phyloP scores from a whole-genome alignment of 2,113 vertebrate species.

The Mellivora capensis region DNA sequence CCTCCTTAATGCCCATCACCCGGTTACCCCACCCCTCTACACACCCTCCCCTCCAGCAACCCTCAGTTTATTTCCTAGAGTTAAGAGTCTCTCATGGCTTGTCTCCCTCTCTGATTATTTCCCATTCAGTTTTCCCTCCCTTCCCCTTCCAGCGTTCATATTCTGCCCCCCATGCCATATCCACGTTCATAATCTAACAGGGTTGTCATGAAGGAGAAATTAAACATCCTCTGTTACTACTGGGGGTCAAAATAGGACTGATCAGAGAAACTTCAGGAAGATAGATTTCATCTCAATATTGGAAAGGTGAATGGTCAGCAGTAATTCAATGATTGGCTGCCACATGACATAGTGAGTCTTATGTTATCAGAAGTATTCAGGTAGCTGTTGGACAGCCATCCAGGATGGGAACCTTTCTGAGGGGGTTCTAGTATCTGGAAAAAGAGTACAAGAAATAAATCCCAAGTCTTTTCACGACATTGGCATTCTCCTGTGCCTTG shows the following conservation, averaged over 20 bases:
- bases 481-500: neutral
- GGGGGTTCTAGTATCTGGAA: neutral
- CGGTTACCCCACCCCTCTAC: too few species aligned
- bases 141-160: neutral
- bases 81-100: too few species aligned
- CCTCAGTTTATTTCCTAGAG: too few species aligned
- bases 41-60: too few species aligned
- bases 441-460: neutral
- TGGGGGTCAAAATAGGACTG: neutral
- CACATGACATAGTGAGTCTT: neutral
- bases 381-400: neutral
- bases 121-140: too few species aligned
- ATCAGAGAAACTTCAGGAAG: neutral
- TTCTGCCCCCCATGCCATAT: neutral
- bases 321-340: neutral
- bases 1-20: too few species aligned
- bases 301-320: neutral
- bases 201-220: neutral
- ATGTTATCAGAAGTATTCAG: neutral
- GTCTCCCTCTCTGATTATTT: too few species aligned
- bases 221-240: neutral
- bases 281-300: neutral
- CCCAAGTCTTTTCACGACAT: neutral
- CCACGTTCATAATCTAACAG: neutral
- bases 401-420: neutral